Percentiles rank a stretch among this genome's conserved stretches.
These are phyloP conservation scores for mouse (Mus musculus) DNA, from an alignment of 2,113 vertebrate species.

Conservation along the genomic window DNA sequence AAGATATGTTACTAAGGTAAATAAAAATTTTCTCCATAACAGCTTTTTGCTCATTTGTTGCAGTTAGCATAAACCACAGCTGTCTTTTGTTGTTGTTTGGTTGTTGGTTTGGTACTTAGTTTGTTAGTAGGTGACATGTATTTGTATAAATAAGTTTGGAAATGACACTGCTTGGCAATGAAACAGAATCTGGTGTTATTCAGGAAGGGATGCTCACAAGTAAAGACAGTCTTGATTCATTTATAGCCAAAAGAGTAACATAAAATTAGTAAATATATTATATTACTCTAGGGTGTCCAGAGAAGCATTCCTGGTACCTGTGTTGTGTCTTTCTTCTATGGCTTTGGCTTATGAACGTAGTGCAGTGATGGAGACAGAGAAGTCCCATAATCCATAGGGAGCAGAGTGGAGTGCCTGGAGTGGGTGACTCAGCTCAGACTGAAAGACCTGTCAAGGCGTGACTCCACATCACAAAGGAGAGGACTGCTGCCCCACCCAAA, in stretches of 20 bases:
- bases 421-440: neutral
- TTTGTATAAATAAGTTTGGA: slow-evolving; percentile 49
- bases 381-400: neutral
- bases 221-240: slow-evolving; percentile 37
- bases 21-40: slow-evolving; percentile 3
- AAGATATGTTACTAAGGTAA: slow-evolving; percentile 9
- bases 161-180: slow-evolving; percentile 12
- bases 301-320: neutral
- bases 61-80: neutral
- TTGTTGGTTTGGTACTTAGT: neutral
- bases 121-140: slow-evolving; percentile 43
- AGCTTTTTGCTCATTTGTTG: neutral
- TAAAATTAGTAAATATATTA: slow-evolving; percentile 42
- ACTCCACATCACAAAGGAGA: neutral
- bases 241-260: slow-evolving; percentile 30
- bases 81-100: neutral
- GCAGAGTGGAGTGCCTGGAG: neutral
- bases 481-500: neutral
- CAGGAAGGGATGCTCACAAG: slow-evolving; percentile 44
- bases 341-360: neutral
- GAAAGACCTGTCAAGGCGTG: neutral
- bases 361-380: neutral
- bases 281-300: neutral
- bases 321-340: neutral
- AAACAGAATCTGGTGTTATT: slow-evolving; percentile 22